Evolutionary conservation across 1,140 invertebrate species (phyloP).

Genomic region (Drosophila subpulchrella): DNA sequence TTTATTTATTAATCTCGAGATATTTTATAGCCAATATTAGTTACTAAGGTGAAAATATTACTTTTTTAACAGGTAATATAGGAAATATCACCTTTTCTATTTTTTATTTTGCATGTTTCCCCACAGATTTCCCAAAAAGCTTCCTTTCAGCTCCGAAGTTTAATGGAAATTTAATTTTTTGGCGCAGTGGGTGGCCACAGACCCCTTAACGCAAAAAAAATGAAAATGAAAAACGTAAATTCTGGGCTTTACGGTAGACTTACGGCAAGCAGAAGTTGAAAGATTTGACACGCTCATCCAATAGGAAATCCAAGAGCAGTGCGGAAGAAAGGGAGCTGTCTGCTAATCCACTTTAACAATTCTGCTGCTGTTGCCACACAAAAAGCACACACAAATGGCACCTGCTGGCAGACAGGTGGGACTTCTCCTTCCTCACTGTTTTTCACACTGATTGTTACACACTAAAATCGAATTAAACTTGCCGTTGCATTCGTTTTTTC

Average conservation of each 20-base stretch:
- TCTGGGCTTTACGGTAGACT: constrained; percentile 26
- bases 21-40: too few relatives aligned
- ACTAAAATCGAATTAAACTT: constrained; percentile 81
- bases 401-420: constrained; percentile 12
- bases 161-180: not conserved
- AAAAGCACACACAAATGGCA: not conserved
- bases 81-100: too few relatives aligned
- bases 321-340: constrained; percentile 23
- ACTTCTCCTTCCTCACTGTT: constrained; percentile 16
- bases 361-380: constrained; percentile 28
- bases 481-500: constrained; percentile 33
- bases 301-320: constrained; percentile 49
- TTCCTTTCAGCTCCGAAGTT: not conserved
- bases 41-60: too few relatives aligned
- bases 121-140: not conserved
- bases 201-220: not conserved
- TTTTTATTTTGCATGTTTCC: not conserved
- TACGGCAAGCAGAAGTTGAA: constrained; percentile 65
- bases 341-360: constrained; percentile 75
- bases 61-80: too few relatives aligned
- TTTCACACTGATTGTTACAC: constrained; percentile 71
- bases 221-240: not conserved
- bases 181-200: not conserved
- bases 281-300: constrained; percentile 52
- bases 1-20: too few relatives aligned